Evolutionary conservation across 2,113 vertebrate genomes (phyloP), one percentile per base, ranked within the genome.

Genomic region (Thinocorus orbignyianus): DNA sequence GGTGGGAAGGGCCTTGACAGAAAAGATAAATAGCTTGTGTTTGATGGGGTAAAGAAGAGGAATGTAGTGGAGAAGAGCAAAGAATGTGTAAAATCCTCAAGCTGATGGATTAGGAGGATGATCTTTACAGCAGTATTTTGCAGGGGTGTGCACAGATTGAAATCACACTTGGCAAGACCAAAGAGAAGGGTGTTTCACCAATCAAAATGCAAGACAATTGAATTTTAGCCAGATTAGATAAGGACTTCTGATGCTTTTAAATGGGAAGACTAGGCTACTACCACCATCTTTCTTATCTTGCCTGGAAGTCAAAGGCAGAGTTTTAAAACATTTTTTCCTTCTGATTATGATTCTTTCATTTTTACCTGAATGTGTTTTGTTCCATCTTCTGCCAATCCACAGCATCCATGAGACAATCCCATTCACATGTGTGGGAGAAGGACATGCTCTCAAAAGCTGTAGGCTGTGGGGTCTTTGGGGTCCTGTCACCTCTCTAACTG

Each of bases 21-120:
- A 41, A 90, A 94, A 95, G 92, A 96, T 77, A 90, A 96, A 95
- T 90, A 74, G 35, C 39, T 83, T 83, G 65, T 92, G 69, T 93
- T 92, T 95, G 73, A 92, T 68, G 57, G 73, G 61, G 77, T 90
- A 83, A 93, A 86, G 76, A 91, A 39, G 51, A 66, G 44, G 76
- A 83, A 92, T 60, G 55, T 39, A 83, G 74, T 33, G 83, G 60
- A 92, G 64, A 86, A n/a, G 30, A 93, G 52, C 14, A 84, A 95
- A 78, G 77, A 94, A 93, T 60, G 30, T 74, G 72, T 57, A 88
- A 92, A 95, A 88, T 78, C 64, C 60, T 93, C 68, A 64, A 90
- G 26, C 52, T 74, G 88, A 83, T 92, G 86, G 88, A 81, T 92
- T 88, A 93, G 76, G 60, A 93, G 46, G 64, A 93, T 86, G 79